Base-by-base conservation (phyloP, 2,888 invertebrate genomes). In the Philereme transversata region DNA sequence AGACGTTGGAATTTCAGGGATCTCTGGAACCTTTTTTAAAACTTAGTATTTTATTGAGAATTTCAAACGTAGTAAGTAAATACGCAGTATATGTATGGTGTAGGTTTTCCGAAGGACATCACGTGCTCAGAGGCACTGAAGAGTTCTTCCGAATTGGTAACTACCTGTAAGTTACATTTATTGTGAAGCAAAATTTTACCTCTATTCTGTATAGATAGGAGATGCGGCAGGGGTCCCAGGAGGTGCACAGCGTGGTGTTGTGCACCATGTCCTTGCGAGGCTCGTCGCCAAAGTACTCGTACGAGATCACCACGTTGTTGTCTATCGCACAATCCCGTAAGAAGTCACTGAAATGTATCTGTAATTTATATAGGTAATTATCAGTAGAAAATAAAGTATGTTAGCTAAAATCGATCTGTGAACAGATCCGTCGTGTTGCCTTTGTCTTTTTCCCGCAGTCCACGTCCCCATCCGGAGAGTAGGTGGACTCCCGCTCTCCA, bases 271-370 rank as follows among this genome's bases (percentile, higher is more conserved):
- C 67, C 38, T 67, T 67, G 4, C 67, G 57, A 5, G 67, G 67
- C 55, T 62, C 65, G 36, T 67, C 67, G 4, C 67, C 67, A 22
- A 56, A 67, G 46, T 67, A 67, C n/a, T 67, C 62, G 33, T 44
- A 65, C 5, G 57, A 54, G 22, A 67, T 67, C 44, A 67, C 67
- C 22, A 67, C 57, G 38, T 67, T 67, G 41, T 60, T 51, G 53
- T 67, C 67, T 22, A 67, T 65, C 3, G 67, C 60, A 34, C 62
- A 62, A 0, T 51, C 35, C 0, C 47, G 34, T 5, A 57, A 54
- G 43, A 57, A 62, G 5, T 33, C 33, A 11, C 22, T 47, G 47
- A 54, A 57, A 9, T 33, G 8, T 4, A 62, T 46, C 62, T 62
- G 50, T 0, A 40, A 47, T 11, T 34, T 4, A 11, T 47, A 11